Evolutionary conservation across 2,113 vertebrate species (phyloP), one percentile per base, ranked within the genome.

Genomic region (Dryoscopus gambensis): DNA sequence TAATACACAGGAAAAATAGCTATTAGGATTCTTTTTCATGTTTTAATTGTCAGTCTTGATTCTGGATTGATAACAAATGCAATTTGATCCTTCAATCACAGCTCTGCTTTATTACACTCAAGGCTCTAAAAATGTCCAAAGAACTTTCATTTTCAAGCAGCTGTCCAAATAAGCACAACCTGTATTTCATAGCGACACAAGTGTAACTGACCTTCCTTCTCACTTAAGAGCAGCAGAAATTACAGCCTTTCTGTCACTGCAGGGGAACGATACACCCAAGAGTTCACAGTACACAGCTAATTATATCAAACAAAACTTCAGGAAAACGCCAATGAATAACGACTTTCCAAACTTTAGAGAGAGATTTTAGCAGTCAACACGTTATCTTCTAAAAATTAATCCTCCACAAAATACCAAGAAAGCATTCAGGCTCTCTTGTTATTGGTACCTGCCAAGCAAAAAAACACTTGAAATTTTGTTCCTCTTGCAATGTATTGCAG

Each of bases 81-180:
- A 37, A 77, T 44, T 67, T 90, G 89, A 71, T 90, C 97, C 96
- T 96, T 98, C 96, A 97, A 95, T 98, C 96, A 93, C 82, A 96
- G 65, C 28, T 85, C 76, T 89, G 85, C 78, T 97, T 95, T 95
- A 96, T 95, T 92, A 97, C 55, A 92, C 47, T 85, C 24, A 93
- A 89, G 84, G 91, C 40, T 83, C 96, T 97, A 97, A 97, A 97
- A 95, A 93, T 83, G 78, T 80, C 90, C 84, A 63, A 93, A 90
- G 95, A 84, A 96, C 95, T 95, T 94, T 91, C 78, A 92, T 86
- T 95, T 95, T 93, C 78, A 88, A 90, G 89, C 93, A 96, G 92
- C 69, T 92, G 89, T 93, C 85, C 91, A 87, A 93, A 89, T 89
- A 83, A 89, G 62, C 22, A 80, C 69, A 70, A 73, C 19, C 70